These are phyloP conservation scores for Acronicta psi DNA, from an alignment of 2,888 invertebrate species.

Conservation along the genomic window DNA sequence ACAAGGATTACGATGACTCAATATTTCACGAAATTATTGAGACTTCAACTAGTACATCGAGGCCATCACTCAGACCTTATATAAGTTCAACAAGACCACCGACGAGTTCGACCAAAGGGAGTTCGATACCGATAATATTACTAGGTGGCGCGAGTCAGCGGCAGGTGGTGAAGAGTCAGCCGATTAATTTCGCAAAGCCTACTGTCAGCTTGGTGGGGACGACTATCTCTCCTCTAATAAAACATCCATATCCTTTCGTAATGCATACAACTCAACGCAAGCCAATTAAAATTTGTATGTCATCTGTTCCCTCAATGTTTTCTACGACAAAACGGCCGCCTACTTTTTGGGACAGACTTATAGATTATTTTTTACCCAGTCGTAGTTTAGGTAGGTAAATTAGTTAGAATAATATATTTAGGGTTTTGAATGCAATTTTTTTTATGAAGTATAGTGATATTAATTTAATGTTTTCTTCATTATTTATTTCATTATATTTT, in stretches of 20 bases:
- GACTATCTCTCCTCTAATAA: slow-evolving; percentile 73
- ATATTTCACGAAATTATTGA: slow-evolving; percentile 82
- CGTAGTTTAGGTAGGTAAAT: slow-evolving; percentile 52
- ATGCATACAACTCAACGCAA: slow-evolving; percentile 66
- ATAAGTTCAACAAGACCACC: slow-evolving; percentile 40
- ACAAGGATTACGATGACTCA: slow-evolving; percentile 81
- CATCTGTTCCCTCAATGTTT: slow-evolving; percentile 65
- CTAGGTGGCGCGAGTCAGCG: slow-evolving; percentile 78
- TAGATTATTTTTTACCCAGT: slow-evolving; percentile 77
- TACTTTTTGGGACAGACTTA: slow-evolving; percentile 74
- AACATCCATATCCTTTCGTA: slow-evolving; percentile 82
- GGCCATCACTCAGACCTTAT: slow-evolving; percentile 18
- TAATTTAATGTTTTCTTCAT: slow-evolving; percentile 34
- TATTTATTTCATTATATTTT: background rate
- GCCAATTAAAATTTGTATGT: slow-evolving; percentile 78
- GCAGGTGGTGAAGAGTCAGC: slow-evolving; percentile 70
- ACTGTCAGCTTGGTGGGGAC: slow-evolving; percentile 79
- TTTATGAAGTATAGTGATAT: slow-evolving; percentile 44
- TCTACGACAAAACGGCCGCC: slow-evolving; percentile 68
- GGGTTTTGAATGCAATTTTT: slow-evolving; percentile 2
- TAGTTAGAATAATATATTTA: slow-evolving; percentile 39
- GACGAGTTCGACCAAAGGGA: slow-evolving; percentile 60
- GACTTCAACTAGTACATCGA: slow-evolving; percentile 64
- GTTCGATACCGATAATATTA: slow-evolving; percentile 74
- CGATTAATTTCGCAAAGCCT: slow-evolving; percentile 69